phyloP scores from a whole-genome alignment of 2,888 invertebrate genomes.

The Branchinecta sandiegonensis region DNA sequence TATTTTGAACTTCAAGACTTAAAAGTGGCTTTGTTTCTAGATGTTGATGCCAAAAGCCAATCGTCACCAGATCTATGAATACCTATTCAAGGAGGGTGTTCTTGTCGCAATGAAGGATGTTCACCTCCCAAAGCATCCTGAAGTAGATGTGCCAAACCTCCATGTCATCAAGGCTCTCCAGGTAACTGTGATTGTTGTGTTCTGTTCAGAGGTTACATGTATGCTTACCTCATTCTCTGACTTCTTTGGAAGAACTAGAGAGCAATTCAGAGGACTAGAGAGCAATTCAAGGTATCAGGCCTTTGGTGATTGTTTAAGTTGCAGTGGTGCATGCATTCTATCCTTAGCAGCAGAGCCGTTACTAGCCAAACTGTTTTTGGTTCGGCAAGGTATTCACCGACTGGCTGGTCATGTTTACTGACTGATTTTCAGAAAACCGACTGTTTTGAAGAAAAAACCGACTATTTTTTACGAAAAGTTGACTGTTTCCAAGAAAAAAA shows the following conservation, averaged over 20 bases:
- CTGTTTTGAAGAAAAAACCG: too few species aligned
- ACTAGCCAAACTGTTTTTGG: too few species aligned
- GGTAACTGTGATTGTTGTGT: slow-evolving; percentile 35
- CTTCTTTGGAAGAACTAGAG: neutral
- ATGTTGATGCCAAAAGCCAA: slow-evolving; percentile 99
- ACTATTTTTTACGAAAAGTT: too few species aligned
- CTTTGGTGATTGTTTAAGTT: too few species aligned
- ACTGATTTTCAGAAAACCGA: too few species aligned
- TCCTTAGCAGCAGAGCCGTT: neutral
- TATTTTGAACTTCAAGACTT: too few species aligned
- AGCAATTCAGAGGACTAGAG: neutral
- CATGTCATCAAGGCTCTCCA: slow-evolving; percentile 97
- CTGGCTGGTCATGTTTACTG: too few species aligned
- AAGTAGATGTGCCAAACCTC: slow-evolving; percentile 90
- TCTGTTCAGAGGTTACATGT: neutral
- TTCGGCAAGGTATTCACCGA: too few species aligned
- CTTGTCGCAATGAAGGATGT: slow-evolving; percentile 98
- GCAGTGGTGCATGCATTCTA: too few species aligned
- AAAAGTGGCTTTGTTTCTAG: slow-evolving; percentile 33
- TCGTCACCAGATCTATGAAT: slow-evolving; percentile 89
- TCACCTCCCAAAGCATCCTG: slow-evolving; percentile 93
- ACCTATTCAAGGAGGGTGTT: slow-evolving; percentile 97
- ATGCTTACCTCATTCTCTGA: neutral
- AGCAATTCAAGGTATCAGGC: too few species aligned
- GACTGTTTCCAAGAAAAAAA: too few species aligned